Evolutionary conservation across 2,113 vertebrate genomes (phyloP).

Genomic region (Charina bottae): DNA sequence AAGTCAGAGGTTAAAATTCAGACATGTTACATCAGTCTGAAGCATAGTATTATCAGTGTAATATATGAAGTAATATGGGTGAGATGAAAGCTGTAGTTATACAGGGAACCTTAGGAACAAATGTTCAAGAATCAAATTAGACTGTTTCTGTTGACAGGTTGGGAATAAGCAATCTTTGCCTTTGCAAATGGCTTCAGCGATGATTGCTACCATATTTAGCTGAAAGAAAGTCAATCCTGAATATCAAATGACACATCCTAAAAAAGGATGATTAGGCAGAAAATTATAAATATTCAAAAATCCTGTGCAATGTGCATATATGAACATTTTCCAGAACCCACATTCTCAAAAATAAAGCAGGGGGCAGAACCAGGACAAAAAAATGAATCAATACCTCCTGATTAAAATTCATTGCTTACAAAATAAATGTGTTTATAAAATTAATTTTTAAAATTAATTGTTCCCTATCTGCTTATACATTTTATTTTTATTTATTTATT

Average conservation of each 20-base stretch:
- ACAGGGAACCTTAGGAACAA: background rate
- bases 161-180: background rate
- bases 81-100: background rate
- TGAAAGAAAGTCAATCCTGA: background rate
- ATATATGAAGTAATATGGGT: background rate
- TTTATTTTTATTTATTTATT: too few species aligned
- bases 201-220: background rate
- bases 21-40: background rate
- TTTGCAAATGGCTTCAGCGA: background rate
- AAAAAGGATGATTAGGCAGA: background rate
- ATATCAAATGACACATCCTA: background rate
- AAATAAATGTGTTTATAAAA: background rate
- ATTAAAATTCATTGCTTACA: background rate
- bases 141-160: background rate
- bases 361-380: background rate
- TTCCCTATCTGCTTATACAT: background rate
- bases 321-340: background rate
- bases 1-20: background rate
- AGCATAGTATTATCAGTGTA: background rate
- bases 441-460: background rate
- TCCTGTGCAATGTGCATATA: background rate
- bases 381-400: background rate
- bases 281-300: background rate
- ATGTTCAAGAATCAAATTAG: background rate
- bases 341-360: background rate